A percentile compares a stretch with the other conserved stretches of the same genome.
phyloP scores from a whole-genome alignment of 1,140 invertebrate species.

The Akabosia matsudoensis region DNA sequence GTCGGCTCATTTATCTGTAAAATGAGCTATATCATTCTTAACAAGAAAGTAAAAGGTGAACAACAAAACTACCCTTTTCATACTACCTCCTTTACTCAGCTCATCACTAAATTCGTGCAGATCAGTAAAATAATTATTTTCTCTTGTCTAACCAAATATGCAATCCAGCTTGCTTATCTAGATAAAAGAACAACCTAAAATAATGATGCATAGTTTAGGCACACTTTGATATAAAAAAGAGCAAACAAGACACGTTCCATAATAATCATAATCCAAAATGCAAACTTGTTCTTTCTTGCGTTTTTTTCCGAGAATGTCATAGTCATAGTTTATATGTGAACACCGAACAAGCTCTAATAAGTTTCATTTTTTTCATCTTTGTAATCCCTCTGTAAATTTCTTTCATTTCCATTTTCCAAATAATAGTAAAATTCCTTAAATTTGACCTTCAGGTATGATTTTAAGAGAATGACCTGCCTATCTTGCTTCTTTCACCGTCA shows the following conservation, averaged over 20 bases:
- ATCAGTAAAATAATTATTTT: not conserved
- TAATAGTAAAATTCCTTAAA: not conserved
- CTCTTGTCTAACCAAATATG: not conserved
- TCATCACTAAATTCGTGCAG: no score
- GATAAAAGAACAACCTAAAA: no score
- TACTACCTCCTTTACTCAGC: not conserved
- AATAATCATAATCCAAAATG: slow-evolving; percentile 3
- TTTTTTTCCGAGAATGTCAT: no score
- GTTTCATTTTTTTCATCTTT: no score
- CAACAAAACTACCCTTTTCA: not conserved
- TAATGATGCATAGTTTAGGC: no score
- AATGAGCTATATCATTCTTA: not conserved
- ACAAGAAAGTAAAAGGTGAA: not conserved
- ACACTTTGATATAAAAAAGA: not conserved
- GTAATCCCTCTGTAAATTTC: no score
- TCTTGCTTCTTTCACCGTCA: not conserved
- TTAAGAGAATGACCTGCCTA: not conserved
- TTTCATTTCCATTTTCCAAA: not conserved
- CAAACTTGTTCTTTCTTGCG: not conserved
- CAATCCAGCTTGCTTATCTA: not conserved
- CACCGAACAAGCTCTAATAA: no score
- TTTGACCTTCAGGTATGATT: not conserved
- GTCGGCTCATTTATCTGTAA: not conserved
- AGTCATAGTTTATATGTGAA: no score
- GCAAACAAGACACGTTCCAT: not conserved